Conservation (phyloP, 2,888 invertebrate species). For the Spodoptera exigua region DNA sequence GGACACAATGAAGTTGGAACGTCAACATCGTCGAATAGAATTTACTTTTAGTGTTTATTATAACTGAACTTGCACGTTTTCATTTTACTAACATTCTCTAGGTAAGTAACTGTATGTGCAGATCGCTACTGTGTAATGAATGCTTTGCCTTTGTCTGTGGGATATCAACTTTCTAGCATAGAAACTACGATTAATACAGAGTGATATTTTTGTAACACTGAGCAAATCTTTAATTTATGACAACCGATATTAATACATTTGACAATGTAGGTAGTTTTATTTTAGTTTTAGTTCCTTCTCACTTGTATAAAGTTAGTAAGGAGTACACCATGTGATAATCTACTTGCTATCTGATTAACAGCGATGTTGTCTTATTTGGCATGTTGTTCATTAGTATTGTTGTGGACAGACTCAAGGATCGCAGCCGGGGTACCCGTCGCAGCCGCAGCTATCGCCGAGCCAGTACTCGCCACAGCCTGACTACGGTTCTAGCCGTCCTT, state of each 20-base stretch:
- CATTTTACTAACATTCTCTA: slow-evolving; percentile 40
- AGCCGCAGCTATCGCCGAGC: slow-evolving; percentile 68
- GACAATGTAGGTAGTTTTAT: slow-evolving; percentile 28
- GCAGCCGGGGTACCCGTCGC: slow-evolving; percentile 63
- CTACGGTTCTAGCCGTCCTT: slow-evolving; percentile 59
- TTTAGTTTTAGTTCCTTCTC: slow-evolving; percentile 33
- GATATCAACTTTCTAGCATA: slow-evolving; percentile 23
- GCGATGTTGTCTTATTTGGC: neutral
- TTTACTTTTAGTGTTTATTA: slow-evolving; percentile 56
- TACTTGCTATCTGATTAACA: slow-evolving; percentile 38
- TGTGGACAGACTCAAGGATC: slow-evolving; percentile 61
- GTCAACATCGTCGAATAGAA: slow-evolving; percentile 62
- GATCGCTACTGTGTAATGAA: slow-evolving; percentile 55
- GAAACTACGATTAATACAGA: slow-evolving; percentile 30
- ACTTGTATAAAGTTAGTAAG: slow-evolving; percentile 31
- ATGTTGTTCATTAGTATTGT: slow-evolving; percentile 19
- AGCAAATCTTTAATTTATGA: slow-evolving; percentile 15
- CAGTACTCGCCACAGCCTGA: slow-evolving; percentile 69
- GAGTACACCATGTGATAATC: slow-evolving; percentile 38
- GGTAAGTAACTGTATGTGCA: slow-evolving; percentile 42
- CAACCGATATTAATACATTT: slow-evolving; percentile 26
- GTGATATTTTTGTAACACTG: slow-evolving; percentile 32
- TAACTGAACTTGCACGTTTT: slow-evolving; percentile 61
- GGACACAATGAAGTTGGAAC: slow-evolving; percentile 56
- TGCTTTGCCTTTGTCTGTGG: slow-evolving; percentile 44